These are phyloP conservation scores for Himalopsyche anomala DNA, from an alignment of 2,888 invertebrate species.

Conservation along the genomic window DNA sequence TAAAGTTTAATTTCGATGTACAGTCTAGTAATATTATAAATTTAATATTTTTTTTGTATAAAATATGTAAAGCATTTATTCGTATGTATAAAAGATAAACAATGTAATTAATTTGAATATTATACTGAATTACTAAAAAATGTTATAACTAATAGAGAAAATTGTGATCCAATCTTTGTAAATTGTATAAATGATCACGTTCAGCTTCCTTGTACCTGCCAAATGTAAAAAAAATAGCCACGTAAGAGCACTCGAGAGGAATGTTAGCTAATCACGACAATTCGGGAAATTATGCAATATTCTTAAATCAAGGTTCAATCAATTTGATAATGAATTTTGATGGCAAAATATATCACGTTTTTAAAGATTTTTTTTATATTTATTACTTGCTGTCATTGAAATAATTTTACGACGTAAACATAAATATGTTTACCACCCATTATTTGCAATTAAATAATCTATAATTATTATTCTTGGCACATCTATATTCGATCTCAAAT, in stretches of 20 bases:
- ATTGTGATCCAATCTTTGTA: conserved; percentile 54
- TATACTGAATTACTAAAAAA: too few relatives aligned
- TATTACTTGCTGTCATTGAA: not conserved
- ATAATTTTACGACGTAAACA: too few relatives aligned
- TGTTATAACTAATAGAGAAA: not conserved
- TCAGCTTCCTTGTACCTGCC: conserved; percentile 78
- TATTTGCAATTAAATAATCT: too few relatives aligned
- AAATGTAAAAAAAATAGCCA: conserved; percentile 66
- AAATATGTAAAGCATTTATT: too few relatives aligned
- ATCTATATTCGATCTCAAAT: too few relatives aligned
- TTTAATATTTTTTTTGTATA: too few relatives aligned
- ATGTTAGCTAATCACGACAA: conserved; percentile 39
- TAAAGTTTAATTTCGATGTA: not conserved
- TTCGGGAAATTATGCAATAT: not conserved
- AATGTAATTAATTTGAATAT: too few relatives aligned
- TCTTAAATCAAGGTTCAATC: not conserved
- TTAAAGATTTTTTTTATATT: not conserved
- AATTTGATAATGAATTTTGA: too few relatives aligned
- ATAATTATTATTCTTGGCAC: too few relatives aligned
- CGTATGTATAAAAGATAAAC: too few relatives aligned
- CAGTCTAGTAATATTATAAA: not conserved
- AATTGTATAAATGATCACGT: conserved; percentile 58
- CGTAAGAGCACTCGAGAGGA: conserved; percentile 71
- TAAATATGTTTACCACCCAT: too few relatives aligned
- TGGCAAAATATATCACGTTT: too few relatives aligned